These are phyloP conservation scores for Ips nitidus DNA, from an alignment of 1,140 invertebrate genomes.

Conservation along the genomic window DNA sequence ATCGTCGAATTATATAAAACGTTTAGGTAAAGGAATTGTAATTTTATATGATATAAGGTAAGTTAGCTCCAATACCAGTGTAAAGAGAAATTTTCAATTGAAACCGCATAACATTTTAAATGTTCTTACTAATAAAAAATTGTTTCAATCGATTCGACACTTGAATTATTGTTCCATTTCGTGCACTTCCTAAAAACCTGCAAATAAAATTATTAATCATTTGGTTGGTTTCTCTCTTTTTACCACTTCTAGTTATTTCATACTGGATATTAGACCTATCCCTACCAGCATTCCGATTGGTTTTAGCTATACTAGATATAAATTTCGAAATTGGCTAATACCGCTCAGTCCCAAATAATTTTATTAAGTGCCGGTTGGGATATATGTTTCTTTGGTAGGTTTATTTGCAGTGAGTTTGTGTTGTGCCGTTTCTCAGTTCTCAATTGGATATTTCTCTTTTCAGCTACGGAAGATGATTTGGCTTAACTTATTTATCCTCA, in stretches of 20 bases:
- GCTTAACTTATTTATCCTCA: slow-evolving; percentile 17
- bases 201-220: slow-evolving; percentile 37
- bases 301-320: slow-evolving; percentile 29
- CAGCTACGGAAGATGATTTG: slow-evolving; percentile 33
- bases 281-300: slow-evolving; percentile 8
- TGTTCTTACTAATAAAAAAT: slow-evolving; percentile 31
- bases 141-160: slow-evolving; percentile 43
- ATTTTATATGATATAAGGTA: slow-evolving; percentile 4
- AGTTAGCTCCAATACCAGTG: background rate
- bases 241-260: slow-evolving; percentile 36
- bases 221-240: slow-evolving; percentile 45
- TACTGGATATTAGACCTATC: slow-evolving; percentile 24
- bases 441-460: slow-evolving; percentile 27
- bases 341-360: slow-evolving; percentile 32
- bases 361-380: slow-evolving; percentile 24
- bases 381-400: slow-evolving; percentile 41
- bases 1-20: slow-evolving; percentile 29
- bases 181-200: slow-evolving; percentile 40
- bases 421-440: slow-evolving; percentile 6
- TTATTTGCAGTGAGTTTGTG: slow-evolving; percentile 24
- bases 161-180: slow-evolving; percentile 41
- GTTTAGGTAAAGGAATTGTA: slow-evolving; percentile 11
- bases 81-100: slow-evolving; percentile 33
- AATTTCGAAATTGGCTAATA: slow-evolving; percentile 34
- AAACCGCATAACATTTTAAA: slow-evolving; percentile 25